These are phyloP conservation scores for Onychomys arenicola DNA, from an alignment of 2,797 vertebrate species.

Conservation along the genomic window DNA sequence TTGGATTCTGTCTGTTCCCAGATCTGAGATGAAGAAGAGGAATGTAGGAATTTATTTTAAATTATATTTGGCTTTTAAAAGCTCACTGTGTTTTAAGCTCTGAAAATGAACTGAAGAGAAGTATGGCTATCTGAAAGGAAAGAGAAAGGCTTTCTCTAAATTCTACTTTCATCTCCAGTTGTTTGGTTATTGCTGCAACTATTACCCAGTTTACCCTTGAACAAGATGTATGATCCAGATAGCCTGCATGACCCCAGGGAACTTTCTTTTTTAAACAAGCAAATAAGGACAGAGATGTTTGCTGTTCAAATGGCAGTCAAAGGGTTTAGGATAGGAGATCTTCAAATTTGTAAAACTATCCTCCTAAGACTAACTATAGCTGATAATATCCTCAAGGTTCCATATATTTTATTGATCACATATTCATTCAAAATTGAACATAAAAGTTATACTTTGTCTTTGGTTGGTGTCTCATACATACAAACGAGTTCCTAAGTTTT, in stretches of 20 bases:
- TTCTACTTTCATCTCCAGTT: neutral
- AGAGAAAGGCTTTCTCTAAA: constrained; percentile 27
- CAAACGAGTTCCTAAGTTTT: constrained; percentile 27
- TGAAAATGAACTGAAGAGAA: constrained; percentile 59
- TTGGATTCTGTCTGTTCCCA: constrained; percentile 71
- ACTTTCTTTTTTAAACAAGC: constrained; percentile 46
- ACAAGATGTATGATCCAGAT: constrained; percentile 22
- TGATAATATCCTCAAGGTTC: constrained; percentile 39
- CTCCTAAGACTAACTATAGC: neutral
- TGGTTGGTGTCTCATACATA: constrained; percentile 35
- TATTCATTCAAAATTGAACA: constrained; percentile 59
- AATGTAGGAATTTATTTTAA: constrained; percentile 71
- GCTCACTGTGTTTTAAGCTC: constrained; percentile 42
- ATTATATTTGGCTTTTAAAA: constrained; percentile 70
- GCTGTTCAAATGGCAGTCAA: constrained; percentile 41
- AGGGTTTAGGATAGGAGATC: constrained; percentile 42
- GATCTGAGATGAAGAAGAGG: constrained; percentile 58
- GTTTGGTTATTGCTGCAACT: neutral
- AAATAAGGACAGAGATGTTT: constrained; percentile 20
- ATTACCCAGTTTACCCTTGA: neutral
- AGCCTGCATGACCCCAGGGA: neutral
- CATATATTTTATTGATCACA: constrained; percentile 39
- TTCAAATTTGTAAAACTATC: constrained; percentile 39
- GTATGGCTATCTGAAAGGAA: constrained; percentile 29
- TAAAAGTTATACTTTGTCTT: constrained; percentile 39